phyloP scores from a whole-genome alignment of 2,113 vertebrate species.

The Epinephelus cyanopodus region DNA sequence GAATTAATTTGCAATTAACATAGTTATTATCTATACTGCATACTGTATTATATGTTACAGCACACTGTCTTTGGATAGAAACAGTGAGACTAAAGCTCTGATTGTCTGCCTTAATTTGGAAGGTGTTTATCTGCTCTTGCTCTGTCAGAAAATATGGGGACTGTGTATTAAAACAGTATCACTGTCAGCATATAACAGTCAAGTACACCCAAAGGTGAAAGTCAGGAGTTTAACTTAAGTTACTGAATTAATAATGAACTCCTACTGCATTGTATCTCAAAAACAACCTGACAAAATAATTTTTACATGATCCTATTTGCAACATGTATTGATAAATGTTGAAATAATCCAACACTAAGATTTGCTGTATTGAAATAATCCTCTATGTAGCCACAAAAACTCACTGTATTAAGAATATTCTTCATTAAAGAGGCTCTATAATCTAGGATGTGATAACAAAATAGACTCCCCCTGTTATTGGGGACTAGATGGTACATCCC shows the following conservation, averaged over 20 bases:
- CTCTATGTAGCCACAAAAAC: not conserved
- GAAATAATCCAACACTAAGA: too few species aligned
- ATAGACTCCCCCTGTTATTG: slow-evolving; percentile 48
- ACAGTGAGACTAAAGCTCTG: not conserved
- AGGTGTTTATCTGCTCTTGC: not conserved
- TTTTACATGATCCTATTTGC: not conserved
- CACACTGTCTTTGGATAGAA: not conserved
- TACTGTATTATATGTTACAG: not conserved
- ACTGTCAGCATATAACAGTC: not conserved
- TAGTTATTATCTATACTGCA: not conserved
- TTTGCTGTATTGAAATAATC: too few species aligned
- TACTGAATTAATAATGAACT: too few species aligned
- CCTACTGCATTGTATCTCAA: not conserved
- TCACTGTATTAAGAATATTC: not conserved
- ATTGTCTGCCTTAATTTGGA: not conserved
- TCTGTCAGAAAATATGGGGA: not conserved
- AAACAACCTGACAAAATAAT: not conserved
- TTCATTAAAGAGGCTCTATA: not conserved
- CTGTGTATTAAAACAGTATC: not conserved
- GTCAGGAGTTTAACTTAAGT: not conserved
- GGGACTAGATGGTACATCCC: slow-evolving; percentile 74
- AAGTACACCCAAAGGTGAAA: not conserved
- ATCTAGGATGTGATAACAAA: not conserved
- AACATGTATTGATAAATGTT: not conserved
- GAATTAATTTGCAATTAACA: not conserved